These are phyloP conservation scores for Phoeniculus purpureus DNA, from an alignment of 2,797 vertebrate genomes.

Conservation along the genomic window DNA sequence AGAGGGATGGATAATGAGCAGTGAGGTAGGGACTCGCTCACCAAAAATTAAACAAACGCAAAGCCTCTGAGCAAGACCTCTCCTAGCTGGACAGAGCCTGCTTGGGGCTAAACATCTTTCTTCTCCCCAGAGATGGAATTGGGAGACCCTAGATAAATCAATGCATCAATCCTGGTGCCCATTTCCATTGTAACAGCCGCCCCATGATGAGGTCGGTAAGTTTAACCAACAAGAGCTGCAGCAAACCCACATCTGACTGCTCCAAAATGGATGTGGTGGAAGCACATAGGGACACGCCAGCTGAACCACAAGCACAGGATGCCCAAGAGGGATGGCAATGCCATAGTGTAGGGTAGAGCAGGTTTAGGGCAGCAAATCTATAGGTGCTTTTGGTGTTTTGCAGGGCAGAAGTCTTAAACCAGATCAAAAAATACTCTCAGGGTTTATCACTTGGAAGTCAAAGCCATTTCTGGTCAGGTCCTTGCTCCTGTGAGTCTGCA, in stretches of 20 bases:
- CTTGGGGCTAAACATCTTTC: neutral
- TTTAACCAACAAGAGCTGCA: constrained; percentile 7
- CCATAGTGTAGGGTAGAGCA: neutral
- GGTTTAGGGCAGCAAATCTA: neutral
- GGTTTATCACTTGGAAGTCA: neutral
- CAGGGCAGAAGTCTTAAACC: neutral
- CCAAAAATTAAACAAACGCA: neutral
- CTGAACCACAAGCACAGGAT: neutral
- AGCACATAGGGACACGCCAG: neutral
- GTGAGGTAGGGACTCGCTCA: neutral
- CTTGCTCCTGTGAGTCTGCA: neutral
- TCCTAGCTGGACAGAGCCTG: neutral
- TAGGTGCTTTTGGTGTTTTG: fast-evolving
- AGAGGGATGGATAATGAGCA: neutral
- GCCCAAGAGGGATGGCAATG: neutral
- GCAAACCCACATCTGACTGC: neutral
- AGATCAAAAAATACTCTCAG: neutral
- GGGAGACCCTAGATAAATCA: neutral
- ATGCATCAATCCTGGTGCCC: neutral
- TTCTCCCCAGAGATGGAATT: neutral
- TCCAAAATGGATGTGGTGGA: constrained; percentile 46
- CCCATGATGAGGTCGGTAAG: neutral
- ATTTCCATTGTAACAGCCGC: neutral
- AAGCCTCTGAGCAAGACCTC: neutral
- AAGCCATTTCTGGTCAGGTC: constrained; percentile 7